These are phyloP conservation scores for Condylostylus longicornis DNA, from an alignment of 1,140 invertebrate genomes.

Conservation along the genomic window DNA sequence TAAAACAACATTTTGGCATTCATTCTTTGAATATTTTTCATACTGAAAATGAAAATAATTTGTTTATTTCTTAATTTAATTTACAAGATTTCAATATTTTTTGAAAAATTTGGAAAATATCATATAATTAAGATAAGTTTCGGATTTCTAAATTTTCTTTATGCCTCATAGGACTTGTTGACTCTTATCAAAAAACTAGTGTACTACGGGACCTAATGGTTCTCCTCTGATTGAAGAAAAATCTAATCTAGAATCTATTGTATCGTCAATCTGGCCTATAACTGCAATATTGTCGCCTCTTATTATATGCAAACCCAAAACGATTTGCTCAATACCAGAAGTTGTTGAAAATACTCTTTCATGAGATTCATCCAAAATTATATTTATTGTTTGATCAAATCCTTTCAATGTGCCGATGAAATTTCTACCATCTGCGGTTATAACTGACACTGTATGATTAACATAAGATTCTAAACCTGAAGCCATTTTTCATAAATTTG, in stretches of 20 bases:
- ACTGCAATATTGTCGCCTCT: slow-evolving; percentile 95
- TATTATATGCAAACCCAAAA: slow-evolving; percentile 91
- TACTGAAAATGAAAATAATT: too few species aligned
- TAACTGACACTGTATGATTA: slow-evolving; percentile 84
- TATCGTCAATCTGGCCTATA: slow-evolving; percentile 84
- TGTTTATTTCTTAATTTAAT: too few species aligned
- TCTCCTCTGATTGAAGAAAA: slow-evolving; percentile 75
- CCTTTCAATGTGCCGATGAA: slow-evolving; percentile 70
- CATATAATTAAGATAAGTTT: too few species aligned
- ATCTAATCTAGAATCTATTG: slow-evolving; percentile 71
- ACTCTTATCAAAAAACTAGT: too few species aligned
- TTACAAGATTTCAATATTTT: too few species aligned
- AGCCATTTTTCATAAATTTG: too few species aligned
- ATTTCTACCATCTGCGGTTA: slow-evolving; percentile 86
- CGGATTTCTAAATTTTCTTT: too few species aligned
- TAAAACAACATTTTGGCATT: too few species aligned
- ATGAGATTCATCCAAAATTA: slow-evolving; percentile 94
- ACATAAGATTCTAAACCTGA: slow-evolving; percentile 72
- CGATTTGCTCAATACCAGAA: slow-evolving; percentile 89
- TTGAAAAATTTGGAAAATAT: neutral
- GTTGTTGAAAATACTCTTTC: slow-evolving; percentile 89
- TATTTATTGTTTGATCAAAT: slow-evolving; percentile 96
- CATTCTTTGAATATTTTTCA: too few species aligned
- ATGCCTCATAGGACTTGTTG: too few species aligned
- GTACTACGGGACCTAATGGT: slow-evolving; percentile 71